phyloP scores from a whole-genome alignment of 2,113 vertebrate species.

The Onychostruthus taczanowskii region DNA sequence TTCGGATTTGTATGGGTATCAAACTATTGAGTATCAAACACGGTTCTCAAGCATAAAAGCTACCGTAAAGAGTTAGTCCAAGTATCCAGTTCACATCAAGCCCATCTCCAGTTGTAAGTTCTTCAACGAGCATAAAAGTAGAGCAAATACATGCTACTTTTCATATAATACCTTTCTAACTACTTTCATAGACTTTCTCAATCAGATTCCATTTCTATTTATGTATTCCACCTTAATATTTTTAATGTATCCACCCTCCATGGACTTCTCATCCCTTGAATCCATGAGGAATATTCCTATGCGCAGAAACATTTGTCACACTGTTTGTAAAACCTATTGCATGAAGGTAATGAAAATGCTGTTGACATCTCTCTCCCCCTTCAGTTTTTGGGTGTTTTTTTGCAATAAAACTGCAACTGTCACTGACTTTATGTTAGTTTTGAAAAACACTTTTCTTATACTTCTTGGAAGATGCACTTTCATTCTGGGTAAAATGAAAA shows the following conservation, averaged over 20 bases:
- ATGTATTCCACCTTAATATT: background rate
- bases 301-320: background rate
- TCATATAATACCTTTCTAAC: background rate
- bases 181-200: background rate
- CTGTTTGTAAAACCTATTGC: background rate
- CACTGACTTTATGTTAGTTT: background rate
- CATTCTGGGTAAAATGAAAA: background rate
- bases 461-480: background rate
- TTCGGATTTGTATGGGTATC: background rate
- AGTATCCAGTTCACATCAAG: background rate
- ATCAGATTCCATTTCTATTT: background rate
- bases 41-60: background rate
- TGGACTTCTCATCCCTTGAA: background rate
- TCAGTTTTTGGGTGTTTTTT: fast-evolving
- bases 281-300: background rate
- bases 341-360: background rate
- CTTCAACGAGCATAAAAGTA: background rate
- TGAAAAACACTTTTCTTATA: background rate
- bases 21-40: background rate
- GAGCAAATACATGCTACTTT: background rate
- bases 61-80: background rate
- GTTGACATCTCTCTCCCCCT: background rate
- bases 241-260: background rate
- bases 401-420: background rate
- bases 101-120: background rate